A percentile compares a stretch with the other conserved stretches of the same genome.
Conservation (phyloP, 35 echinoderm and acorn worm species). For the Amphiura filiformis region DNA sequence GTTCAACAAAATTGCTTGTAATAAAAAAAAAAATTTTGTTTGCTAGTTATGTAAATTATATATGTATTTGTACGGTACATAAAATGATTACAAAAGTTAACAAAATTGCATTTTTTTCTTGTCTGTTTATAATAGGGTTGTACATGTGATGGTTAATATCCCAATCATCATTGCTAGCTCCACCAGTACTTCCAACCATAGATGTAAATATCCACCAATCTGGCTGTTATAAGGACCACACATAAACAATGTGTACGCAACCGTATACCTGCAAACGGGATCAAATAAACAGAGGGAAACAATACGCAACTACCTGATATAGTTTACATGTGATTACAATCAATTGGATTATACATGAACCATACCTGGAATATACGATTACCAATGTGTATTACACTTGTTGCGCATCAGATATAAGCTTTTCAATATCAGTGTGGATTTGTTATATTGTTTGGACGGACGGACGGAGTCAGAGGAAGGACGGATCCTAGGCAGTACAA, state of each 20-base stretch:
- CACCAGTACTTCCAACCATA: neutral
- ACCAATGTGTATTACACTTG: neutral
- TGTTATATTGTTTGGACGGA: neutral
- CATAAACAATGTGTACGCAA: neutral
- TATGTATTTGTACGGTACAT: neutral
- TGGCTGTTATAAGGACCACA: no score
- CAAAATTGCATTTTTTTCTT: neutral
- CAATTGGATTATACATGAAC: neutral
- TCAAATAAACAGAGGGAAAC: neutral
- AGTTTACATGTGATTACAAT: neutral
- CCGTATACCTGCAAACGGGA: neutral
- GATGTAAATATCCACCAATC: neutral
- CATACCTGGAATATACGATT: neutral
- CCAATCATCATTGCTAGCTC: neutral
- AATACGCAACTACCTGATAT: neutral
- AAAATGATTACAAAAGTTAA: neutral
- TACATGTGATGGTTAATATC: neutral
- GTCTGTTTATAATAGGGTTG: neutral
- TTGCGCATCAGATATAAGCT: neutral
- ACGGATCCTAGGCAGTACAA: neutral
- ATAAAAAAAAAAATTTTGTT: no score
- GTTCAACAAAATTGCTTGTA: no score
- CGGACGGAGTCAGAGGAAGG: neutral
- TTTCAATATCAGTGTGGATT: neutral
- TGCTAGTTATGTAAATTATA: no score